A percentile compares a stretch with the other conserved stretches of the same genome.
phyloP scores from a whole-genome alignment of 2,113 vertebrate species.

The Rhodinocichla rosea region DNA sequence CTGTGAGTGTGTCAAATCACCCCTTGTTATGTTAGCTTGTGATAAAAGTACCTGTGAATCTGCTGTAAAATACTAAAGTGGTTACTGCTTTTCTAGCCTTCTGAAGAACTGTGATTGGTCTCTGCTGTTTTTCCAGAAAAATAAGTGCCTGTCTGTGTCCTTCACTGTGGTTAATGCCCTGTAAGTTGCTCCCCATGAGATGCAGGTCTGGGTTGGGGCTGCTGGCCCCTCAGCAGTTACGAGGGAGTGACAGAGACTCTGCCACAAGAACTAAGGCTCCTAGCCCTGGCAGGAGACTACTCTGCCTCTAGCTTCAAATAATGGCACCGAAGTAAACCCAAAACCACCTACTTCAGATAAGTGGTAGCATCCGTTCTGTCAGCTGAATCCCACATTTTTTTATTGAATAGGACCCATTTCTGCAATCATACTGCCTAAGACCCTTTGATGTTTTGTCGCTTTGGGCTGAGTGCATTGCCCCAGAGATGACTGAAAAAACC shows the following conservation, averaged over 20 bases:
- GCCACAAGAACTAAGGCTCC: neutral
- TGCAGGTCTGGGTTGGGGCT: neutral
- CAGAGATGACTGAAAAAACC: neutral
- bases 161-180: neutral
- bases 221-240: neutral
- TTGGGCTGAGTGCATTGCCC: neutral
- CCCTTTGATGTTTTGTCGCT: neutral
- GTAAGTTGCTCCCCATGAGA: neutral
- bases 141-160: neutral
- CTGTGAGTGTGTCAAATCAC: neutral
- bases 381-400: neutral
- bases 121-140: neutral
- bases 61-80: neutral
- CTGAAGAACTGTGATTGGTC: neutral
- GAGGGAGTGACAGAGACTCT: neutral
- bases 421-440: neutral
- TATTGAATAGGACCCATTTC: neutral
- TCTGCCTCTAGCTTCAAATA: neutral
- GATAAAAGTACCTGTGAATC: neutral
- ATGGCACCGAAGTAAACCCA: rapidly evolving
- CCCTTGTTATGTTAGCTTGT: rapidly evolving
- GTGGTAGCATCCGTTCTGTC: neutral
- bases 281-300: neutral
- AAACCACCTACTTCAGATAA: neutral
- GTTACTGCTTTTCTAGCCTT: neutral